These are phyloP conservation scores for Selene dorsalis DNA, from an alignment of 2,797 vertebrate species.

Conservation along the genomic window DNA sequence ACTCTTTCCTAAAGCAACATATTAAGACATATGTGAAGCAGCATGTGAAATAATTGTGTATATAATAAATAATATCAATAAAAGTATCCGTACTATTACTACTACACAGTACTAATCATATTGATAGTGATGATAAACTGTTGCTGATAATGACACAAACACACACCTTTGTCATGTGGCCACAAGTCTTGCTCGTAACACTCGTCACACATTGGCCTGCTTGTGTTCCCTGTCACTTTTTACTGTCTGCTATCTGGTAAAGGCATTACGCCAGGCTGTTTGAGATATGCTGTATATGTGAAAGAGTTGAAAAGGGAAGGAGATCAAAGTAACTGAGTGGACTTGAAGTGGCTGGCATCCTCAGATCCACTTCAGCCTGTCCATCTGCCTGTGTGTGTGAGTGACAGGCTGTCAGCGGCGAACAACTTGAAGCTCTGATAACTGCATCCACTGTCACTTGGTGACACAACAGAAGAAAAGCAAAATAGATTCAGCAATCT, in stretches of 20 bases:
- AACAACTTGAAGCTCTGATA: constrained; percentile 52
- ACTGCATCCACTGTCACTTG: constrained; percentile 41
- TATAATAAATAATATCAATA: too few relatives aligned
- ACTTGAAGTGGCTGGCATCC: constrained; percentile 32
- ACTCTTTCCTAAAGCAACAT: constrained; percentile 2
- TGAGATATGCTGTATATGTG: constrained; percentile 6
- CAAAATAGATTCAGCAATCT: neutral
- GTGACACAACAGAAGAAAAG: constrained; percentile 34
- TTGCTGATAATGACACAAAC: too few relatives aligned
- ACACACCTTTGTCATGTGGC: neutral
- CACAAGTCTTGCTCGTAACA: neutral
- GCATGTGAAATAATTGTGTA: neutral
- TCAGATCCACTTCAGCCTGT: constrained; percentile 53
- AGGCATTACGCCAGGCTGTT: constrained; percentile 21
- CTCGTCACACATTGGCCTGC: neutral
- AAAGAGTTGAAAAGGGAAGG: constrained; percentile 8
- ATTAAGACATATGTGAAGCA: neutral
- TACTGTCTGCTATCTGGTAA: constrained; percentile 20
- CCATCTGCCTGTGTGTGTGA: constrained; percentile 43
- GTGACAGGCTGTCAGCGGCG: constrained; percentile 48
- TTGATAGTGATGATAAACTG: too few relatives aligned
- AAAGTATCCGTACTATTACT: too few relatives aligned
- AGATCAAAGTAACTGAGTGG: constrained; percentile 36
- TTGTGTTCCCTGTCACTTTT: constrained; percentile 15
- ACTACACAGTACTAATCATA: too few relatives aligned